Conservation (phyloP, 2,888 invertebrate genomes). For the Eupithecia subumbrata region DNA sequence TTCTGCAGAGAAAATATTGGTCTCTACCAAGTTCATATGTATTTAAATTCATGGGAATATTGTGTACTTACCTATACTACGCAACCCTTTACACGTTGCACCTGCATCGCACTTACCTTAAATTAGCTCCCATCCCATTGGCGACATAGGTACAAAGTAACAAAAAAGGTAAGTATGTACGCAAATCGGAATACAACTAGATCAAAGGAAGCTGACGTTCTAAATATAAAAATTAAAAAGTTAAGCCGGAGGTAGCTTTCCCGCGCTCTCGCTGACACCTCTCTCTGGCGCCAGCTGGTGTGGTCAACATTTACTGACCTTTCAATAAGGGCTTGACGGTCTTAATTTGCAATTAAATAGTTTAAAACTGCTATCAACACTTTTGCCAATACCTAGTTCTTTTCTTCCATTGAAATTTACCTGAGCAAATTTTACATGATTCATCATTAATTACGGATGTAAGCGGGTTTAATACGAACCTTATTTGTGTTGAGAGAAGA, state of each 20-base stretch:
- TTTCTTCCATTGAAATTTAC: background rate
- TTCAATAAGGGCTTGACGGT: background rate
- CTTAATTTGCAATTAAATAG: background rate
- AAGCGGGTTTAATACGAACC: too few relatives aligned
- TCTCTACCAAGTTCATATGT: too few relatives aligned
- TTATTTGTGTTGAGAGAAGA: too few relatives aligned
- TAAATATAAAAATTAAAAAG: constrained; percentile 73
- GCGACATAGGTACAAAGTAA: too few relatives aligned
- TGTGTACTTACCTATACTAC: too few relatives aligned
- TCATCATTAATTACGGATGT: background rate
- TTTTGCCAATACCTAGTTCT: background rate
- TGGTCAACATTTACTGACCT: constrained; percentile 55
- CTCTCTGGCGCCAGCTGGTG: constrained; percentile 64
- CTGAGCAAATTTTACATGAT: background rate
- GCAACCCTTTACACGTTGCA: too few relatives aligned
- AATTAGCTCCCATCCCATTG: too few relatives aligned
- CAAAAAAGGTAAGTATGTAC: too few relatives aligned
- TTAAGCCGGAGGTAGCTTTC: constrained; percentile 73
- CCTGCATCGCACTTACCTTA: too few relatives aligned
- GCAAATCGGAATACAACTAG: constrained; percentile 45
- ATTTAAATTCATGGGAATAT: too few relatives aligned
- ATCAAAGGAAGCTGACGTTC: constrained; percentile 47
- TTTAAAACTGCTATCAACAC: background rate
- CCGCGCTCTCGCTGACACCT: constrained; percentile 68
- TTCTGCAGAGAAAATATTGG: too few relatives aligned